Conservation (phyloP, 2,888 invertebrate genomes). For the Phaonia tiefii region DNA sequence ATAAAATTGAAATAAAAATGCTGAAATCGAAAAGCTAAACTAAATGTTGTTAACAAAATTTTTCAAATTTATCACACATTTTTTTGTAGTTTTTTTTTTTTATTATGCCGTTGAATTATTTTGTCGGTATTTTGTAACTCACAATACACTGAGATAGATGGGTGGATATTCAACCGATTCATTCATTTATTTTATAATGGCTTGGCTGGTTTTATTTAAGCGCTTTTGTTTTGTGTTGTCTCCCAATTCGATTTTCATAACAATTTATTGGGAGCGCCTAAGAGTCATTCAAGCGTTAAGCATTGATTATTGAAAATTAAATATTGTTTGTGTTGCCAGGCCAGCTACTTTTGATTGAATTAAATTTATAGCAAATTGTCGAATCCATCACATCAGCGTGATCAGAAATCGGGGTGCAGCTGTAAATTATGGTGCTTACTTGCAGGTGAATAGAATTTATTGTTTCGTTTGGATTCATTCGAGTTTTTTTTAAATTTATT, state of each 20-base stretch:
- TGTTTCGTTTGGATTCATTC: no score
- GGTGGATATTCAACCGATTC: neutral
- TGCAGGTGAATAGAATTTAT: constrained; percentile 52
- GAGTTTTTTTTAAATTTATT: constrained; percentile 43
- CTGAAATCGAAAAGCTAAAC: constrained; percentile 45
- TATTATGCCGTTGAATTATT: constrained; percentile 50
- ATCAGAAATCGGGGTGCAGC: constrained; percentile 54
- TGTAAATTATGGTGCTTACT: constrained; percentile 42
- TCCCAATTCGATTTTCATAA: constrained; percentile 69
- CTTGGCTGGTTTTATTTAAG: neutral
- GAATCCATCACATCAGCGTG: constrained; percentile 34
- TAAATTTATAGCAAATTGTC: constrained; percentile 50
- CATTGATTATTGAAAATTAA: constrained; percentile 74
- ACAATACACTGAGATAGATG: constrained; percentile 21
- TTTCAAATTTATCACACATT: constrained; percentile 64
- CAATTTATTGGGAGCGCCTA: constrained; percentile 77
- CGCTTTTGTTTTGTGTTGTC: constrained; percentile 45
- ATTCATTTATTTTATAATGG: constrained; percentile 37
- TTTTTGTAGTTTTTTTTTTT: constrained; percentile 43
- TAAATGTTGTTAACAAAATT: constrained; percentile 66
- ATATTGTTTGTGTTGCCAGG: constrained; percentile 68
- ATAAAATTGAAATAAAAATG: constrained; percentile 3
- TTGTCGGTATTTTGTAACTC: constrained; percentile 66
- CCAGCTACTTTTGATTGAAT: constrained; percentile 53
- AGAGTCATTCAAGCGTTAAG: constrained; percentile 76